Conservation (phyloP, 1,140 invertebrate genomes). For the Schlechtendalia chinensis region DNA sequence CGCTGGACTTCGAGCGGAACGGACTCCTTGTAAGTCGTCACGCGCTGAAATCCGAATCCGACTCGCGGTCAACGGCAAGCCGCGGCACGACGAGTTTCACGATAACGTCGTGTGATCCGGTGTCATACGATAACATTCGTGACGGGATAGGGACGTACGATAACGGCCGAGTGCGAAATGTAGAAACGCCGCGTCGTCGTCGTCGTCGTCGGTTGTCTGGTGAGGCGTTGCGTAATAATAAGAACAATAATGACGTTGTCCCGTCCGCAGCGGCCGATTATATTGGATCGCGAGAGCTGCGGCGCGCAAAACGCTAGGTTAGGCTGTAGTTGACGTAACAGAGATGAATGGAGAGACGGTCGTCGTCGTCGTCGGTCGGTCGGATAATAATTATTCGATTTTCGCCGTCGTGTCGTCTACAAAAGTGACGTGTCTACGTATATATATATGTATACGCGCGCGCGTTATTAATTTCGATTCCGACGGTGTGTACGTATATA, state of each 20-base stretch:
- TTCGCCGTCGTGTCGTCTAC: background rate
- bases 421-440: background rate
- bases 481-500: background rate
- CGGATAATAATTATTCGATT: constrained; percentile 25
- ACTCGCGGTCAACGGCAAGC: no score
- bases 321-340: constrained; percentile 12
- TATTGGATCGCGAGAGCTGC: background rate
- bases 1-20: no score
- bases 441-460: no score
- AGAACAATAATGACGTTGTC: background rate
- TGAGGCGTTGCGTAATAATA: background rate
- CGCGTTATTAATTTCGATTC: constrained; percentile 29
- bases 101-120: no score
- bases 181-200: background rate
- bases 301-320: background rate
- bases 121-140: no score
- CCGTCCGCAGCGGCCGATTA: background rate
- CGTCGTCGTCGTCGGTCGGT: background rate
- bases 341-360: background rate
- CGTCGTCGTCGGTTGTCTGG: no score
- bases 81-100: no score
- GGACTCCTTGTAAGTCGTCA: no score
- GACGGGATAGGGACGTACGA: no score
- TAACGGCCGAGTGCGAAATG: background rate
- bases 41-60: no score